Evolutionary conservation across 2,113 vertebrate species (phyloP).

Genomic region (Chionomys nivalis): DNA sequence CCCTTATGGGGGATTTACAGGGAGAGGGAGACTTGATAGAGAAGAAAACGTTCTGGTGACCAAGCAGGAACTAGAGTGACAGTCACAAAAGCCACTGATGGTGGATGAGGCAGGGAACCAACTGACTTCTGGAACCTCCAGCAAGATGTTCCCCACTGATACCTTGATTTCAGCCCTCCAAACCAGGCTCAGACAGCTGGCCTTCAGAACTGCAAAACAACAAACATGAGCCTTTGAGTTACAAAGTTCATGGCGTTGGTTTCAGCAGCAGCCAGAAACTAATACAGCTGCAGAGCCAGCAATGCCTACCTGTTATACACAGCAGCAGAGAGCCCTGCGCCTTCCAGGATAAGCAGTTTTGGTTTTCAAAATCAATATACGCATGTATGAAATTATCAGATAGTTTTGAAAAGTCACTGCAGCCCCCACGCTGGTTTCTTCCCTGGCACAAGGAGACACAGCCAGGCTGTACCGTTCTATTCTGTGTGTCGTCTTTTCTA

Average conservation of each 20-base stretch:
- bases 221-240: not conserved
- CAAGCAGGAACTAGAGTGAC: not conserved
- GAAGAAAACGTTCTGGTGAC: not conserved
- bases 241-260: not conserved
- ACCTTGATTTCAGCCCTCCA: not conserved
- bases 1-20: not conserved
- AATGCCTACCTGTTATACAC: not conserved
- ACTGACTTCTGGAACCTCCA: not conserved
- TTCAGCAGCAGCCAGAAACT: not conserved
- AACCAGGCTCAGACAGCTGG: not conserved
- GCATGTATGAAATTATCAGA: not conserved
- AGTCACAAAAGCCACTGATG: not conserved
- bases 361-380: not conserved
- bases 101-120: not conserved
- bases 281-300: not conserved
- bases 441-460: not conserved
- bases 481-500: not conserved
- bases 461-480: rapidly evolving
- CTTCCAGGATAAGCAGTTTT: not conserved
- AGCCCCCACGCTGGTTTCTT: not conserved
- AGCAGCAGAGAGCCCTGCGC: not conserved
- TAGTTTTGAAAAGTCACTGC: not conserved
- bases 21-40: not conserved
- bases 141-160: not conserved
- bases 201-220: not conserved